These are phyloP conservation scores for Paralinhomoeus sp. DNA, from an alignment of 2,888 invertebrate species.

Conservation along the genomic window DNA sequence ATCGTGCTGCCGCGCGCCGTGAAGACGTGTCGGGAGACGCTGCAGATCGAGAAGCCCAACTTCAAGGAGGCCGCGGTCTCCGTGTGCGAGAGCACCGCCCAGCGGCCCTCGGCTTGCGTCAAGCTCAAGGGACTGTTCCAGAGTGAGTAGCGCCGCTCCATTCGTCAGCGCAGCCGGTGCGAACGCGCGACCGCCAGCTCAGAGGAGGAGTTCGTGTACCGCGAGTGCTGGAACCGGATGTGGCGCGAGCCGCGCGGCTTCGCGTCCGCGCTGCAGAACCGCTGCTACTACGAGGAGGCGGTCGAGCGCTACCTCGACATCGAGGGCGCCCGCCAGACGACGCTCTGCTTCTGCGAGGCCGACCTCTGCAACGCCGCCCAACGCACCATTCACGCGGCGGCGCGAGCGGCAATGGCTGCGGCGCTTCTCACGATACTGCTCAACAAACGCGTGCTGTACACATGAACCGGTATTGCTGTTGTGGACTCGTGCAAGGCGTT, in stretches of 20 bases:
- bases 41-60: background rate
- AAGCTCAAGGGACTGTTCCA: background rate
- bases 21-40: background rate
- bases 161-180: too few species aligned
- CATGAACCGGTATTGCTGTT: too few species aligned
- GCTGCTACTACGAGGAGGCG: background rate
- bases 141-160: background rate
- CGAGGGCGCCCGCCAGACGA: too few species aligned
- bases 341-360: too few species aligned
- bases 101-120: background rate
- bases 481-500: too few species aligned
- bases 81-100: background rate
- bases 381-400: too few species aligned
- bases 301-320: too few species aligned
- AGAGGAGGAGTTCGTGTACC: background rate
- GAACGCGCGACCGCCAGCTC: background rate
- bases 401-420: too few species aligned
- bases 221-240: background rate
- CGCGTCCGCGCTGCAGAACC: background rate
- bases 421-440: too few species aligned
- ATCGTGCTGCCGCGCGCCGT: background rate
- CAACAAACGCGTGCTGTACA: too few species aligned
- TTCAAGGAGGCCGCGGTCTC: background rate
- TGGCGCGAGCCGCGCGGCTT: background rate
- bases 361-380: too few species aligned